Base-by-base conservation (phyloP, 2,888 invertebrate species). In the Agonopterix subpropinquella region DNA sequence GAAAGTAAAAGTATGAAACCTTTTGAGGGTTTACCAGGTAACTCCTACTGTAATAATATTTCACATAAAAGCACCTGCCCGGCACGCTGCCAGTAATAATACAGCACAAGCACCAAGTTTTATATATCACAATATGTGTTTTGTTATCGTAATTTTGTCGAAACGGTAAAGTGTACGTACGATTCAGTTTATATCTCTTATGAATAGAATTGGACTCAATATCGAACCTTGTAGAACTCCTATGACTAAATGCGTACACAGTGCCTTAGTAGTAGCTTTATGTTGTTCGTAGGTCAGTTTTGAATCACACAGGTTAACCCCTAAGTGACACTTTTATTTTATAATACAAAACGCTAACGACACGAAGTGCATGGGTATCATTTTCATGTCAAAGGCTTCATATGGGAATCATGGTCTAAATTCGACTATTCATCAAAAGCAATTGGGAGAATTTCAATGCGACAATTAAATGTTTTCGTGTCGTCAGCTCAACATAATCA, bases 1-100 rank as follows among this genome's bases (percentile, higher is more conserved):
- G 74, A 76, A 70, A 73, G 75, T 73, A 65, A 63, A 42, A 57
- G 56, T 58, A 53, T 68, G 64, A 65, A 71, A 70, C 73, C 71
- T 70, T 62, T 67, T 68, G 68, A 75, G 72, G 65, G 75, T 79
- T 73, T 77, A 74, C 69, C 84, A 86, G 86, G 85, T 86, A 86
- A 83, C 73, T 74, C 72, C 73, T 76, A 77, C 69, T 72, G 77
- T 82, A 81, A 82, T 86, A 82, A 28, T 85, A 79, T 84, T 84
- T 83, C 81, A 85, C 84, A 80, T 85, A 85, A 77, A 65, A 80
- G 88, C 88, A 88, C 88, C 79, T 87, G 87, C 87, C 85, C 86
- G 88, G 87, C 88, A 88, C 88, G 88, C 88, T 71, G 88, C 88
- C 88, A 88, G 88, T 88, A 87, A 77, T 78, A 73, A 77, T 78